These are phyloP conservation scores for Tachina fera DNA, from an alignment of 2,888 invertebrate genomes.

Conservation along the genomic window DNA sequence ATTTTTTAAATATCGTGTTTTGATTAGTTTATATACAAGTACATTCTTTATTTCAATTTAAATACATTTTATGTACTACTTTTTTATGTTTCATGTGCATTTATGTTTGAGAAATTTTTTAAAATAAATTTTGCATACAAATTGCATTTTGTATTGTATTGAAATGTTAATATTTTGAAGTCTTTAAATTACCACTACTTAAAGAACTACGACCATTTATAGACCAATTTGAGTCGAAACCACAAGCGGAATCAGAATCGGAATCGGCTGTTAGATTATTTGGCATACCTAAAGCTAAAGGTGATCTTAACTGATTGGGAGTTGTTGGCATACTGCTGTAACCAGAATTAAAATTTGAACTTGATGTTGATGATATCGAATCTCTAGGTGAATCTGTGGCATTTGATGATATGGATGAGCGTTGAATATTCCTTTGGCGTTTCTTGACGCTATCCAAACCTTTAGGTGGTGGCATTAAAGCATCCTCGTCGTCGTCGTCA, in stretches of 20 bases:
- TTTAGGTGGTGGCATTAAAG: constrained; percentile 91
- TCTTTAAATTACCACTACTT: constrained; percentile 74
- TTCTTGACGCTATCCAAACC: constrained; percentile 86
- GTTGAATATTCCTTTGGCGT: constrained; percentile 85
- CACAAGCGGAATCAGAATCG: constrained; percentile 94
- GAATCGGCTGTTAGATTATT: constrained; percentile 85
- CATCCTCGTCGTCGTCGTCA: constrained; percentile 71
- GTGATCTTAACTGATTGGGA: constrained; percentile 85
- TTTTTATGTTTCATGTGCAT: no score
- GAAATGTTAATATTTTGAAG: constrained; percentile 70
- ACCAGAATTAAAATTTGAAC: constrained; percentile 79
- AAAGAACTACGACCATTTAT: constrained; percentile 75
- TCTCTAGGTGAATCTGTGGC: constrained; percentile 78
- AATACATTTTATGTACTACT: background rate
- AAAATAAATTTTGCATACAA: constrained; percentile 21
- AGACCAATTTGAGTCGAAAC: constrained; percentile 91
- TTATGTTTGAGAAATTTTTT: background rate
- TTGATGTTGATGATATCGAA: constrained; percentile 79
- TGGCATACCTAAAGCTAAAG: constrained; percentile 75
- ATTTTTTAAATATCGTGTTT: background rate
- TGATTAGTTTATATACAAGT: no score
- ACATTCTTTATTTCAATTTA: background rate
- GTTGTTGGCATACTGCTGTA: constrained; percentile 88
- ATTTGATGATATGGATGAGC: constrained; percentile 80
- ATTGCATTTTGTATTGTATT: constrained; percentile 27